phyloP scores from a whole-genome alignment of 2,888 invertebrate genomes.

The Kryphioiulus occultus region DNA sequence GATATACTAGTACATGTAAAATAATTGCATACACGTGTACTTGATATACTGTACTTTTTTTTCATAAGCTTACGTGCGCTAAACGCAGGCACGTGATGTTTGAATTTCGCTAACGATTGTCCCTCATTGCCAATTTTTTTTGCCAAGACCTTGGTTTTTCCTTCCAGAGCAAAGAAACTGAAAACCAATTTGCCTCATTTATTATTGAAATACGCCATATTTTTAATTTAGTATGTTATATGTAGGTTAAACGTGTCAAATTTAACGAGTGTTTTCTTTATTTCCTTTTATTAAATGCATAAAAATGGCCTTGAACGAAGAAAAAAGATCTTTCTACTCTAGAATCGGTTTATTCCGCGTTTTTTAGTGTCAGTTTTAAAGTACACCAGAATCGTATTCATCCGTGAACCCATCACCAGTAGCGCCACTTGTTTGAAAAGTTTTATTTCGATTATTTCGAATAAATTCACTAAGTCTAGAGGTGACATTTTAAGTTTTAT shows the following conservation, averaged over 20 bases:
- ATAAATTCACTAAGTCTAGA: background rate
- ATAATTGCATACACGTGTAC: too few relatives aligned
- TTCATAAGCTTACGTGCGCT: background rate
- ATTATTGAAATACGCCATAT: slow-evolving; percentile 8
- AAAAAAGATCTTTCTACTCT: background rate
- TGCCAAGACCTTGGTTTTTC: background rate
- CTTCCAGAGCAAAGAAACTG: background rate
- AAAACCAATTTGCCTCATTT: slow-evolving; percentile 3
- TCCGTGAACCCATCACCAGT: background rate
- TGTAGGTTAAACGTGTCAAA: slow-evolving; percentile 17
- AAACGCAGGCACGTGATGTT: background rate
- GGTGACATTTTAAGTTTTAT: background rate
- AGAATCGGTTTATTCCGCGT: background rate
- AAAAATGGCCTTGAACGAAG: background rate
- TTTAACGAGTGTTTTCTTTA: slow-evolving; percentile 2
- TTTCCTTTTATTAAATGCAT: slow-evolving; percentile 15
- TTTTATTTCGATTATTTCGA: background rate
- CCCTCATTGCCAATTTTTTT: background rate
- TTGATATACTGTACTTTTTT: too few relatives aligned
- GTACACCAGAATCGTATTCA: background rate
- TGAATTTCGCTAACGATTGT: background rate
- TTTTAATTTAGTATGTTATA: background rate
- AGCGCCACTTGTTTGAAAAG: background rate
- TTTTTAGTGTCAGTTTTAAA: slow-evolving; percentile 4
- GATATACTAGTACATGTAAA: too few relatives aligned